phyloP scores from a whole-genome alignment of 1,140 invertebrate species.

The Eciton burchellii region DNA sequence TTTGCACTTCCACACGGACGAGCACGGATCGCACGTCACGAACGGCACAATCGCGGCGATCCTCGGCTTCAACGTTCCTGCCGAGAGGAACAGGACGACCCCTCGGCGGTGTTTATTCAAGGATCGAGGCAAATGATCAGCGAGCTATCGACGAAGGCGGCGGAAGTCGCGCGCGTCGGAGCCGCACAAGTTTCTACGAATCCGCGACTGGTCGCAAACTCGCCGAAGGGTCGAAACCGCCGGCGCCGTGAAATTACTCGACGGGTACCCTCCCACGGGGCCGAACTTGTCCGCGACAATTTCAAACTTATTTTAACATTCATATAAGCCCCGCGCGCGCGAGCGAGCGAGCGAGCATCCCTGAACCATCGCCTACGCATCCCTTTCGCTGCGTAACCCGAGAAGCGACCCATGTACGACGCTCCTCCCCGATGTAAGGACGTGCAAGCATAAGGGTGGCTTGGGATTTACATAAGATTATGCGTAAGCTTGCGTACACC shows the following conservation, averaged over 20 bases:
- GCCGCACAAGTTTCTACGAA: conserved; percentile 64
- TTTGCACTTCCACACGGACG: not conserved
- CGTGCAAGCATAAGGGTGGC: conserved; percentile 78
- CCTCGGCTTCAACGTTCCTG: not conserved
- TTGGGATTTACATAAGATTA: conserved; percentile 84
- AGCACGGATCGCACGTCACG: not conserved
- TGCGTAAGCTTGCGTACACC: conserved; percentile 71
- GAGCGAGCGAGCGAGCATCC: conserved; percentile 63
- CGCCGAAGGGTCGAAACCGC: conserved; percentile 83
- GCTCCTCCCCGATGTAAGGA: conserved; percentile 69
- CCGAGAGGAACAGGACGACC: too few species aligned
- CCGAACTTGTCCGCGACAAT: conserved; percentile 86
- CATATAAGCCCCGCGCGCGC: conserved; percentile 83
- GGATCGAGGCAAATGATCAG: conserved; percentile 27
- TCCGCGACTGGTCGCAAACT: conserved; percentile 72
- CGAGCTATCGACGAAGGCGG: conserved; percentile 22
- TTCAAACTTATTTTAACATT: conserved; percentile 87
- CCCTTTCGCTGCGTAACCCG: conserved; percentile 75
- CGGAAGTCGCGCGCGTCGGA: conserved; percentile 49
- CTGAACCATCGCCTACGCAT: conserved; percentile 67
- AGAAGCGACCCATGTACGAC: conserved; percentile 70
- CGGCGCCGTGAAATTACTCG: conserved; percentile 84
- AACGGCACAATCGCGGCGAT: not conserved
- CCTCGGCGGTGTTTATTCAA: not conserved
- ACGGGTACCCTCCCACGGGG: conserved; percentile 82